Evolutionary conservation across 92 coral and sea anemone species (phyloP), one percentile per base, ranked within the genome.

Genomic region (Palythoa heliodiscus): DNA sequence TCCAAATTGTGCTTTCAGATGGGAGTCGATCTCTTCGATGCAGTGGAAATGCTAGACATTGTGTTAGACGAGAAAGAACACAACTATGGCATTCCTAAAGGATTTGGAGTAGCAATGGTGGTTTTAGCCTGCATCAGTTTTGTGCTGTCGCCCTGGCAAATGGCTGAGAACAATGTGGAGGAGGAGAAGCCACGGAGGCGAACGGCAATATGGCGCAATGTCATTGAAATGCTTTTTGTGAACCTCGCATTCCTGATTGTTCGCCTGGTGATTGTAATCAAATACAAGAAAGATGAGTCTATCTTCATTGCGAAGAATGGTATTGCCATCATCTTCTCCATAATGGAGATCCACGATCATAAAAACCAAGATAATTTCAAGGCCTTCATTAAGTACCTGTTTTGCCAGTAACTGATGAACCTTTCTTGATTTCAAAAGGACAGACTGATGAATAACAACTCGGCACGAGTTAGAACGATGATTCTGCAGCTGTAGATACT

Each of bases 261-360:
- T 70, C 90, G 93, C 16, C 76, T 88, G 58, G 85, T 70, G 19
- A 83, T 91, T 5, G 87, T 66, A 61, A 23, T 78, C 0, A 48
- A 88, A 39, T 88, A 78, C 66, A 78, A 74, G 47, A 87, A 81
- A 73, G 87, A 88, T 57, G 93, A 90, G 25, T 87, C 93, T 47
- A 85, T 91, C 52, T 91, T 91, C 64, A 91, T 91, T 25, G 85
- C 93, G 8, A 91, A 91, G 47, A 91, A 91, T 58, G 72, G 70
- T 53, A 53, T 53, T 14, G 58, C 58, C 58, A 53, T 53, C 15
- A 9, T 53, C 15, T 9, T 53, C 58, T 53, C 58, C 58, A 9
- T 14, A 14, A 9, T 53, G 58, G 58, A 53, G 58, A 53, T 53
- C 15, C 15, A 53, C 15, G 11, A 53, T 14, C 15, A 53, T 53